Base-by-base conservation (phyloP, 2,797 vertebrate genomes). In the Rhincodon typus region DNA sequence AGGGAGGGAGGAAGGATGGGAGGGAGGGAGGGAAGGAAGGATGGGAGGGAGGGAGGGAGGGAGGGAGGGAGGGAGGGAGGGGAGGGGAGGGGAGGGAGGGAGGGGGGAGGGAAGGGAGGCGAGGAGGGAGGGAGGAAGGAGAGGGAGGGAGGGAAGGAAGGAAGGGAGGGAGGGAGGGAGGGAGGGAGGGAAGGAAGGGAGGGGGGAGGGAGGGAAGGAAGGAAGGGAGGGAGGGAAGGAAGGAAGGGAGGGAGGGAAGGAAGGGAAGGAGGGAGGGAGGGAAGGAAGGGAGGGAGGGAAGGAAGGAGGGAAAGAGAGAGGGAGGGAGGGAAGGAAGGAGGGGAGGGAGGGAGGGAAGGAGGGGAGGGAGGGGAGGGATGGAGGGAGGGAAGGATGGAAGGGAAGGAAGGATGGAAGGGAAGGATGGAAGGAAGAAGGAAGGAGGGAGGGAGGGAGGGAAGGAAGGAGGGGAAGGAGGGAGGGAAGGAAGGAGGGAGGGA, bases 371-470 rank as follows among this genome's bases (percentile, higher is more conserved):
- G 8, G 13, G 1, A 6, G 21, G 2, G 23, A 4, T 23, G 21
- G 0, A 4, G 23, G 6, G 38, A 15, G 1, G 19, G 82, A 21
- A 4, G 17, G 4, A 4, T 12, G 50, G 19, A 25, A 3, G 0
- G 38, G 50, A 15, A 13, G 10, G 6, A 5, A 4, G 10, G 8
- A 1, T 1, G 25, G 13, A 3, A 8, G 13, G 4, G 87, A 53
- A 25, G 30, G 2, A 0, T 7, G 23, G 3, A 25, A 10, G 6
- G 0, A 17, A 8, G 1, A 0, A 1, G 13, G 23, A 10, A 4
- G 13, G 17, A 46, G 82, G 6, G 82, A 17, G 19, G 0, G 17
- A n/a, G 19, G 4, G 82, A 21, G 2, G 1, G 79, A 82, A 0
- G 34, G n/a, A 34, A 21, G 25, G 74, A 4, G 3, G 30, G 2